These are phyloP conservation scores for Macquaria australasica DNA, from an alignment of 2,113 vertebrate species.

Conservation along the genomic window DNA sequence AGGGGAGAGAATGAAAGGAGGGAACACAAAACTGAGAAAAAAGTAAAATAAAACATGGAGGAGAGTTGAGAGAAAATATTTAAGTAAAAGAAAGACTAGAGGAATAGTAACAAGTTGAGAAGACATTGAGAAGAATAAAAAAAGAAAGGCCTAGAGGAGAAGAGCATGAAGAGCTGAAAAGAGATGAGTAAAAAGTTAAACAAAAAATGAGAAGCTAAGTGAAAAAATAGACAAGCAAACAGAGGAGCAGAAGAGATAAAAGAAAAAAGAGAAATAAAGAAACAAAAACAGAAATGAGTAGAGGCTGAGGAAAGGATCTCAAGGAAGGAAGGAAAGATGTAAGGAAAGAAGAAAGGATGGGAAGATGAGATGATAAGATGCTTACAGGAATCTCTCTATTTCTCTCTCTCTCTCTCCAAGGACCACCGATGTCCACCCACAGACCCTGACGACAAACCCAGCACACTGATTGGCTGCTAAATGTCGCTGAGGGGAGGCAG, in stretches of 20 bases:
- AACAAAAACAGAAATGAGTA: not conserved
- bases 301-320: constrained; percentile 15
- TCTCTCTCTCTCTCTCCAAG: constrained; percentile 63
- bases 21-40: not conserved
- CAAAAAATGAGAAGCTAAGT: not conserved
- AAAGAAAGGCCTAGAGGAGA: not conserved
- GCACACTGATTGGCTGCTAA: constrained; percentile 72
- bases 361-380: constrained; percentile 47
- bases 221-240: not conserved
- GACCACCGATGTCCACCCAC: constrained; percentile 78
- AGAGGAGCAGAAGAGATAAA: not conserved
- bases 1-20: not conserved
- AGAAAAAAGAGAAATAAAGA: not conserved
- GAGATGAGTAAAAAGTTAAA: not conserved
- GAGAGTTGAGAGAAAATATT: not conserved
- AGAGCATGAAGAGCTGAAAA: not conserved
- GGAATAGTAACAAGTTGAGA: not conserved
- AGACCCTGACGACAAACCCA: constrained; percentile 73
- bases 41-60: not conserved
- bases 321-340: constrained; percentile 27
- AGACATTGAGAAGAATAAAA: not conserved
- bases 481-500: constrained; percentile 69
- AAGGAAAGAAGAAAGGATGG: constrained; percentile 19
- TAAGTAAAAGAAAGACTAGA: not conserved
- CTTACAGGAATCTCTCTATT: constrained; percentile 64